Percentiles rank a stretch among this genome's conserved stretches.
These are phyloP conservation scores for Chaetodon trifasciatus DNA, from an alignment of 2,797 vertebrate species.

Conservation along the genomic window DNA sequence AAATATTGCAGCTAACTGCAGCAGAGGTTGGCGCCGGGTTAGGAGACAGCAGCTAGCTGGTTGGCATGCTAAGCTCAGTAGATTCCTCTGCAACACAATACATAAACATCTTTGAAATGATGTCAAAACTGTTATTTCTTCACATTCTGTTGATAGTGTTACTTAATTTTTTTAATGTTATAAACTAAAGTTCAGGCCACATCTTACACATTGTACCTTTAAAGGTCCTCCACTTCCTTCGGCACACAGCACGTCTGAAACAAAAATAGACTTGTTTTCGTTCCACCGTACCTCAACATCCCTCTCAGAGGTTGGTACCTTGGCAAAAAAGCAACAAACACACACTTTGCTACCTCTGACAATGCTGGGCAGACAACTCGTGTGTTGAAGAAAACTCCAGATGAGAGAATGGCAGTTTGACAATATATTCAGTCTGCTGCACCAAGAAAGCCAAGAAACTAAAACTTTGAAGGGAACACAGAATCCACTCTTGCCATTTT, in stretches of 20 bases:
- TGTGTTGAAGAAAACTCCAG: conserved; percentile 11
- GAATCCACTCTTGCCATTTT: conserved; percentile 18
- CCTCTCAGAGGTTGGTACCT: conserved; percentile 18
- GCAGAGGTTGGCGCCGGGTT: too few relatives aligned
- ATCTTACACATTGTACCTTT: neutral
- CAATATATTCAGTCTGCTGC: conserved; percentile 52
- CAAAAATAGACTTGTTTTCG: conserved; percentile 26
- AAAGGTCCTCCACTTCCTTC: conserved; percentile 11
- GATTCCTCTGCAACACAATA: too few relatives aligned
- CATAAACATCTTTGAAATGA: too few relatives aligned
- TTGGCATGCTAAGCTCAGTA: too few relatives aligned
- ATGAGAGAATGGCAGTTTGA: conserved; percentile 32
- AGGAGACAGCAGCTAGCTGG: too few relatives aligned
- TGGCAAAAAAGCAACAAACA: conserved; percentile 26
- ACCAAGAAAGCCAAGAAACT: conserved; percentile 25
- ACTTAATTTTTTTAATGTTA: too few relatives aligned
- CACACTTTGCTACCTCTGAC: conserved; percentile 30
- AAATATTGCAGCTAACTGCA: too few relatives aligned
- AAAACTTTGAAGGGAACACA: conserved; percentile 34
- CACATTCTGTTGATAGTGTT: too few relatives aligned
- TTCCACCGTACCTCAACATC: neutral
- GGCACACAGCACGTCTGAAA: neutral
- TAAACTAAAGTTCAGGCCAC: too few relatives aligned
- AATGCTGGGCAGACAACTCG: conserved; percentile 24
- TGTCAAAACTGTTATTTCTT: too few relatives aligned